Conservation (phyloP, 2,113 vertebrate species). For the Lepus americanus region DNA sequence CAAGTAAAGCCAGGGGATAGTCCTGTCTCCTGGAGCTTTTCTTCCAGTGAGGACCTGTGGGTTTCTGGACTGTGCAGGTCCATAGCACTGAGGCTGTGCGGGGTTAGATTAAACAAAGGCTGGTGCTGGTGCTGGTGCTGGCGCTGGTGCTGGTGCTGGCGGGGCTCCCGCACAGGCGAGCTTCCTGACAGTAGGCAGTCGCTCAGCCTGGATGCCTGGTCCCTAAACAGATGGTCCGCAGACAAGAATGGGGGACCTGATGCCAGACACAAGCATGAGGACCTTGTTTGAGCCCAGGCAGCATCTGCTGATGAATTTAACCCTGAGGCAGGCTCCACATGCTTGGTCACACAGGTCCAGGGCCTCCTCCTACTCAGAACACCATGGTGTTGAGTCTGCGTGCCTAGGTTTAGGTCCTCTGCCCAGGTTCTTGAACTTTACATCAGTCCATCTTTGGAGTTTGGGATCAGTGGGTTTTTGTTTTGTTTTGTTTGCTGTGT, state of each 20-base stretch:
- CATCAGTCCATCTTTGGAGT: background rate
- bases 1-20: background rate
- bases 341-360: background rate
- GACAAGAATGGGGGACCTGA: background rate
- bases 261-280: background rate
- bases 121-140: background rate
- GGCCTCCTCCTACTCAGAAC: background rate
- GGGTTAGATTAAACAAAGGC: background rate
- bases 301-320: slow-evolving; percentile 2
- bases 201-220: background rate
- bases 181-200: background rate
- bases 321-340: background rate
- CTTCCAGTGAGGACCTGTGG: background rate
- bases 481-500: background rate
- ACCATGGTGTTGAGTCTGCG: background rate
- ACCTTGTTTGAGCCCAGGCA: background rate
- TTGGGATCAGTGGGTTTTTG: background rate
- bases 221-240: slow-evolving; percentile 25
- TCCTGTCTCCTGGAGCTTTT: background rate
- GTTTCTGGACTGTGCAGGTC: background rate
- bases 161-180: background rate
- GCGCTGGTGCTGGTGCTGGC: background rate
- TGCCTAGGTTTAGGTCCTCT: background rate
- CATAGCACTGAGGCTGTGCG: background rate
- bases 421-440: background rate